A percentile compares a stretch with the other conserved stretches of the same genome.
Conservation (phyloP, 1,140 invertebrate species). For the Rhopalosiphum padi region DNA sequence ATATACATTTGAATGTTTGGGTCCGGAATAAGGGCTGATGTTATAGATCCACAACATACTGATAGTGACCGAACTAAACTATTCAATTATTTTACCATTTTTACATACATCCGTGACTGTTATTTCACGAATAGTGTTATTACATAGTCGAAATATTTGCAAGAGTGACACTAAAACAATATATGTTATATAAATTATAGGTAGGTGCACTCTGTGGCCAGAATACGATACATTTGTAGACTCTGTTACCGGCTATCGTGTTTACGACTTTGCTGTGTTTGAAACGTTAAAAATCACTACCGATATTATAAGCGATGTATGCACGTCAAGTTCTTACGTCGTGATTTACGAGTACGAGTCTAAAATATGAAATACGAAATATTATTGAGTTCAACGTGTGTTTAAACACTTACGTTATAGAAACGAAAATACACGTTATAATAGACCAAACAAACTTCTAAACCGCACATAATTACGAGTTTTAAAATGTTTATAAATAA, state of each 20-base stretch:
- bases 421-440: not conserved
- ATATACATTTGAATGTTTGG: not conserved
- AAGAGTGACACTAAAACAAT: not conserved
- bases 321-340: not conserved
- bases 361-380: not conserved
- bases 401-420: not conserved
- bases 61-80: not conserved
- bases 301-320: not conserved
- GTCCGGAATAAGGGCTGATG: not conserved
- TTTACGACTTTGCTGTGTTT: not conserved
- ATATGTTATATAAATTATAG: not conserved
- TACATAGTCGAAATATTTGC: no score
- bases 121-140: not conserved
- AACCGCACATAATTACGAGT: not conserved
- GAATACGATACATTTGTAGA: not conserved
- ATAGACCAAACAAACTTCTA: rapidly evolving
- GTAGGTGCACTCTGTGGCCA: not conserved
- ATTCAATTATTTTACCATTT: not conserved
- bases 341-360: not conserved
- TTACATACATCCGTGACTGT: not conserved
- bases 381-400: not conserved
- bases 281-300: not conserved
- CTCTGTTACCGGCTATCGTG: not conserved
- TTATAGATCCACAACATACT: not conserved
- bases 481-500: not conserved